Evolutionary conservation across 2,888 invertebrate genomes (phyloP).

Genomic region (Antheraea yamamai): DNA sequence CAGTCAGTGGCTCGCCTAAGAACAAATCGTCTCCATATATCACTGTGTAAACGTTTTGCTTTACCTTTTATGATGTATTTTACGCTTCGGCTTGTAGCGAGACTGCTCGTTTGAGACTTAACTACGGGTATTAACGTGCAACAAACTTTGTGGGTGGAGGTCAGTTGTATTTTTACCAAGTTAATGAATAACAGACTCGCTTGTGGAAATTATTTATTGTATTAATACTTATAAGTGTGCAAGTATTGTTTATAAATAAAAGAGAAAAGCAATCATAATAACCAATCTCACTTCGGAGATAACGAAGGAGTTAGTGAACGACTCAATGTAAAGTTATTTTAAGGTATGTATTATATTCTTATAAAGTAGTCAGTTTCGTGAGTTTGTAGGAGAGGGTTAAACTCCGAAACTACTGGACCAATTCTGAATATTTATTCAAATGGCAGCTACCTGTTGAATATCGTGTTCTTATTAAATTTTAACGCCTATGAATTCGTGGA

Average conservation of each 20-base stretch:
- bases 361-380: too few species aligned
- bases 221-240: background rate
- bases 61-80: conserved; percentile 63
- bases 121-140: conserved; percentile 35
- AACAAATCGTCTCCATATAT: conserved; percentile 63
- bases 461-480: too few species aligned
- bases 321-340: background rate
- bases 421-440: too few species aligned
- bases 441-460: too few species aligned
- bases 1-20: conserved; percentile 46
- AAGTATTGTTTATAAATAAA: background rate
- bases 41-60: conserved; percentile 48
- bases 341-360: background rate
- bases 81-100: conserved; percentile 42
- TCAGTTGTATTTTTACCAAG: conserved; percentile 11
- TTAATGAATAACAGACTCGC: background rate
- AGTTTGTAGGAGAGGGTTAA: too few species aligned
- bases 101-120: conserved; percentile 47
- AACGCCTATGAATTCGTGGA: too few species aligned
- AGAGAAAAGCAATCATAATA: background rate
- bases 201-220: background rate
- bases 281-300: background rate
- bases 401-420: too few species aligned
- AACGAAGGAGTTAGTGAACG: background rate
- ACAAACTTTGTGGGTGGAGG: conserved; percentile 15